phyloP scores from a whole-genome alignment of 2,113 vertebrate species.

The Corythoichthys intestinalis region DNA sequence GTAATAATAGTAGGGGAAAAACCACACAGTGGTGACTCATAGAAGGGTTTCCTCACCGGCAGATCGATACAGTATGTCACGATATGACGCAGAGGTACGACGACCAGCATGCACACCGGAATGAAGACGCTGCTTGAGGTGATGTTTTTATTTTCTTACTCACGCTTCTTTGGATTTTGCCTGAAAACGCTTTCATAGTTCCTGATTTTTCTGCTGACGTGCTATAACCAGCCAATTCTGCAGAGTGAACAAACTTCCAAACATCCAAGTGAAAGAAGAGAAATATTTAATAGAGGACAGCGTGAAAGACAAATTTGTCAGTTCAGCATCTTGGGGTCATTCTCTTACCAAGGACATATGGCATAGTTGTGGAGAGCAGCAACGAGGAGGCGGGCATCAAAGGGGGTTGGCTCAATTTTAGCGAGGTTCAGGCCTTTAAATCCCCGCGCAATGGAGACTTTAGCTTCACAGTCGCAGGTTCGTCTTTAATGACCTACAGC shows the following conservation, averaged over 20 bases:
- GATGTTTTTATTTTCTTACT: slow-evolving; percentile 41
- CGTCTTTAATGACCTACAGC: slow-evolving; percentile 62
- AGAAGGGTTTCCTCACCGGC: slow-evolving; percentile 26
- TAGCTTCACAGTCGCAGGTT: slow-evolving; percentile 62
- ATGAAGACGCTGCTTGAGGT: slow-evolving; percentile 37
- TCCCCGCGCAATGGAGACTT: slow-evolving; percentile 24
- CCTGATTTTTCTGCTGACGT: slow-evolving; percentile 7
- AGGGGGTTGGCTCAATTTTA: slow-evolving; percentile 25
- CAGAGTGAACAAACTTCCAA: slow-evolving; percentile 11
- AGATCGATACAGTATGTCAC: slow-evolving; percentile 30
- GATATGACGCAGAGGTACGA: slow-evolving; percentile 36
- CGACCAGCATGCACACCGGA: slow-evolving; percentile 35
- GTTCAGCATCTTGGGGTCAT: slow-evolving; percentile 65
- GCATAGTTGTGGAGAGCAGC: slow-evolving; percentile 23
- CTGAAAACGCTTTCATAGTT: slow-evolving; percentile 21
- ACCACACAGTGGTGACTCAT: slow-evolving; percentile 30
- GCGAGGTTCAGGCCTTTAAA: slow-evolving; percentile 21
- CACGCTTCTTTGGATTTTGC: slow-evolving; percentile 18
- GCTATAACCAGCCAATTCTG: not conserved
- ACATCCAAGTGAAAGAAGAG: not conserved
- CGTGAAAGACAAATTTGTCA: slow-evolving; percentile 43
- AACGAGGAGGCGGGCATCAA: slow-evolving; percentile 8
- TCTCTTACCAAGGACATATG: slow-evolving; percentile 59
- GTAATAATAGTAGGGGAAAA: not conserved
- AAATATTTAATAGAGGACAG: slow-evolving; percentile 22